A percentile compares a stretch with the other conserved stretches of the same genome.
These are phyloP conservation scores for Pseudomyrmex cubaensis DNA, from an alignment of 1,140 invertebrate species.

Conservation along the genomic window DNA sequence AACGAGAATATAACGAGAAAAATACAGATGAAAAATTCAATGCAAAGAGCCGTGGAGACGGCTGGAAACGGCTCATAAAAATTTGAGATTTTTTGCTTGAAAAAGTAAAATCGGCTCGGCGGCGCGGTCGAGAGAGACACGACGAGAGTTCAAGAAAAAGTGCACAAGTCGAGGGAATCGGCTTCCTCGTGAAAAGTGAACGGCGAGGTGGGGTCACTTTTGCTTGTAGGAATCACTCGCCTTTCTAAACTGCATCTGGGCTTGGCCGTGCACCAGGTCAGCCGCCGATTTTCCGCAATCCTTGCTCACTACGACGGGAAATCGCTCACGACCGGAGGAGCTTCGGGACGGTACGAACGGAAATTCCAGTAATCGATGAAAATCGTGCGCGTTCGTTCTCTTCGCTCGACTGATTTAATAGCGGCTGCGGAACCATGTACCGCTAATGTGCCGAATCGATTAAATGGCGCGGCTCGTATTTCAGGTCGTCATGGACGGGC, in stretches of 20 bases:
- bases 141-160: slow-evolving; percentile 58
- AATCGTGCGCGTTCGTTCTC: slow-evolving; percentile 42
- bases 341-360: background rate
- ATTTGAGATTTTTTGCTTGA: slow-evolving; percentile 30
- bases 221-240: slow-evolving; percentile 72
- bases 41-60: background rate
- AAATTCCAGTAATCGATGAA: slow-evolving; percentile 36
- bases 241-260: slow-evolving; percentile 78
- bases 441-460: slow-evolving; percentile 70
- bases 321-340: background rate
- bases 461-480: slow-evolving; percentile 26
- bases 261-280: slow-evolving; percentile 42
- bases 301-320: background rate
- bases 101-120: background rate
- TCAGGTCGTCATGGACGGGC: slow-evolving; percentile 27
- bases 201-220: slow-evolving; percentile 75
- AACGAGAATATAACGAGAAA: too few species aligned
- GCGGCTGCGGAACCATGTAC: slow-evolving; percentile 37
- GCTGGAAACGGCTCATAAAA: background rate
- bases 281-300: slow-evolving; percentile 46
- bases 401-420: slow-evolving; percentile 60
- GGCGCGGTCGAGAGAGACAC: background rate
- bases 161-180: slow-evolving; percentile 69
- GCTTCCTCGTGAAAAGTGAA: slow-evolving; percentile 81
- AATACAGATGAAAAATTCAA: too few species aligned